Evolutionary conservation across 2,113 vertebrate genomes (phyloP).

Genomic region (Fregetta grallaria): DNA sequence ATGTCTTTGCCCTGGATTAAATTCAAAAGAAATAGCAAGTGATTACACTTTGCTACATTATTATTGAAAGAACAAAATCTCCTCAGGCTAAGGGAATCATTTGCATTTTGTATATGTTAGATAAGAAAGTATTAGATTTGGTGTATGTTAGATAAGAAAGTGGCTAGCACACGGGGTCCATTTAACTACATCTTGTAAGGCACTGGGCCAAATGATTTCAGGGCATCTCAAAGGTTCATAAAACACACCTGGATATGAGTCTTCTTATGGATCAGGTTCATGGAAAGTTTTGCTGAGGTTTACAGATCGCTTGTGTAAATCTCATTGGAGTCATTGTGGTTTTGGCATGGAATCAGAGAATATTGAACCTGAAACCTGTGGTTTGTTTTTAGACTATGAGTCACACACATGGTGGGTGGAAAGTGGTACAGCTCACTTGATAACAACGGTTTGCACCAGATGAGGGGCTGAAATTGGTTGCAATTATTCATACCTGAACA

Average conservation of each 20-base stretch:
- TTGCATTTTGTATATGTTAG: slow-evolving; percentile 9
- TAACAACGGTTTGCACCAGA: neutral
- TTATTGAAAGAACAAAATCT: slow-evolving; percentile 3
- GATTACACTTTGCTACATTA: slow-evolving; percentile 10
- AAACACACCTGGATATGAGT: slow-evolving; percentile 62
- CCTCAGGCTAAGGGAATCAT: slow-evolving; percentile 27
- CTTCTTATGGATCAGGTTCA: slow-evolving; percentile 58
- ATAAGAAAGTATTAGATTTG: slow-evolving; percentile 34
- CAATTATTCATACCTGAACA: neutral
- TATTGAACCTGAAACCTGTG: slow-evolving; percentile 34
- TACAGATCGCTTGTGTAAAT: slow-evolving; percentile 45
- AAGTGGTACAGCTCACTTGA: slow-evolving; percentile 7
- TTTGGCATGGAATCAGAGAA: slow-evolving; percentile 45
- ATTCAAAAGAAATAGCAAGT: slow-evolving; percentile 33
- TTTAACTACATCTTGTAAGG: slow-evolving; percentile 23
- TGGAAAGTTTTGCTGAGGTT: slow-evolving; percentile 66
- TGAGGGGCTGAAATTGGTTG: neutral
- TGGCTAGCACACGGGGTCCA: neutral
- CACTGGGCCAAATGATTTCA: slow-evolving; percentile 46
- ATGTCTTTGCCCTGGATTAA: neutral
- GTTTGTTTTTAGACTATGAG: slow-evolving; percentile 54
- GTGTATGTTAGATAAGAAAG: slow-evolving; percentile 35
- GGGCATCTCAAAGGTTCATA: slow-evolving; percentile 40
- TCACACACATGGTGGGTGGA: slow-evolving; percentile 45
- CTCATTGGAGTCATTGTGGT: slow-evolving; percentile 43